Evolutionary conservation across 2,113 vertebrate genomes (phyloP), one percentile per base, ranked within the genome.

Genomic region (Choloepus hoffmanni): DNA sequence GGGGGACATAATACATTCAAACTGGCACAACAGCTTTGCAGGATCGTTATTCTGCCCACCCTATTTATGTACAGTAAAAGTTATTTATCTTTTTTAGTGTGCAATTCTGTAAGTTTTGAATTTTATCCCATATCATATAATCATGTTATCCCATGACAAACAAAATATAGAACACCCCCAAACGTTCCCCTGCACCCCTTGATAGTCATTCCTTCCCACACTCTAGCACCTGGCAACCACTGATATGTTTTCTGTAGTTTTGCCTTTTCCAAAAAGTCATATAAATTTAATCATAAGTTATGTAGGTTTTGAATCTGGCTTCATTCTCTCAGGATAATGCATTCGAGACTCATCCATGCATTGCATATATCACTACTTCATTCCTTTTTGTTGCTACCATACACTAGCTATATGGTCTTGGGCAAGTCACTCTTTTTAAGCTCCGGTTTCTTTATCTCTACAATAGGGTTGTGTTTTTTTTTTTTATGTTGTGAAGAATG

Each of bases 401-500:
- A 3, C 30, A 40, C 28, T 62, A 68, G 26, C 40, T 19, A 4
- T 26, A 14, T 88, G 33, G 60, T 65, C 78, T 85, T 73, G 74
- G n/a, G 23, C 62, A 84, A 85, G 65, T 70, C 62, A 74, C 14
- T 36, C 53, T 36, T 86, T 21, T 45, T 55, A 68, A 89, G 12
- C 60, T 84, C 45, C 0, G 3, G 6, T 45, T 23, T 87, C 33
- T 36, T 92, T 76, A 26, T 83, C 28, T 58, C 14, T 40, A 24
- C 26, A 86, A 40, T 23, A 70, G 14, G 13, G 36, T 36, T 36
- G 36, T 36, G 36, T 36, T 36, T 36, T 36, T 58, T 36, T 58
- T 58, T 58, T 43, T 84, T 12, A 15, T 77, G 78, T 53, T 95
- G 68, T 48, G 79, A 24, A 97, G 95, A 93, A 43, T 95, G 81